Conservation (phyloP, 1,140 invertebrate species). For the Rhynchophorus ferrugineus region DNA sequence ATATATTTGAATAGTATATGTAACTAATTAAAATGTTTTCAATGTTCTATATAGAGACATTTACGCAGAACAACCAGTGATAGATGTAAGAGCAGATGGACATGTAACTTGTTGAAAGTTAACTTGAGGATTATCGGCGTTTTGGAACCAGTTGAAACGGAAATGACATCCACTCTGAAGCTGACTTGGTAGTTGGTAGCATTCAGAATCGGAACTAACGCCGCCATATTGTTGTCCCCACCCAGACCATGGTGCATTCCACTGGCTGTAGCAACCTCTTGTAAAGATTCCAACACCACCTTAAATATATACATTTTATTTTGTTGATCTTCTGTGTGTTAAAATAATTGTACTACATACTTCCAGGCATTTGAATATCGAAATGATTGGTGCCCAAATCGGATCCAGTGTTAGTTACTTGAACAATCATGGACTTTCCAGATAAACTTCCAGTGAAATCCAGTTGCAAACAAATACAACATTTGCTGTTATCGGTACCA, state of each 20-base stretch:
- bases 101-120: constrained; percentile 22
- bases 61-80: constrained; percentile 8
- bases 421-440: constrained; percentile 18
- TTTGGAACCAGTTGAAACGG: constrained; percentile 18
- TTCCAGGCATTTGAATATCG: constrained; percentile 22
- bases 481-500: constrained; percentile 12
- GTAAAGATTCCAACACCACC: constrained; percentile 23
- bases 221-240: constrained; percentile 22
- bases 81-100: constrained; percentile 10
- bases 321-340: too few relatives aligned
- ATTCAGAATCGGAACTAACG: constrained; percentile 10
- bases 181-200: constrained; percentile 11
- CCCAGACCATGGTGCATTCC: constrained; percentile 16
- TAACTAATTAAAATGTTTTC: too few relatives aligned
- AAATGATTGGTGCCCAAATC: constrained; percentile 22
- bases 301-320: constrained; percentile 2
- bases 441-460: constrained; percentile 7
- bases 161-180: constrained; percentile 19
- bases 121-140: constrained; percentile 21
- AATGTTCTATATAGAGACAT: too few relatives aligned
- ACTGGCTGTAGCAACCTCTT: constrained; percentile 16
- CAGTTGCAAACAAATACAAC: constrained; percentile 16
- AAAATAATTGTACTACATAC: too few relatives aligned
- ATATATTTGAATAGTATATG: too few relatives aligned
- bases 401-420: constrained; percentile 18